These are phyloP conservation scores for Dryoscopus gambensis DNA, from an alignment of 2,113 vertebrate species.

Conservation along the genomic window DNA sequence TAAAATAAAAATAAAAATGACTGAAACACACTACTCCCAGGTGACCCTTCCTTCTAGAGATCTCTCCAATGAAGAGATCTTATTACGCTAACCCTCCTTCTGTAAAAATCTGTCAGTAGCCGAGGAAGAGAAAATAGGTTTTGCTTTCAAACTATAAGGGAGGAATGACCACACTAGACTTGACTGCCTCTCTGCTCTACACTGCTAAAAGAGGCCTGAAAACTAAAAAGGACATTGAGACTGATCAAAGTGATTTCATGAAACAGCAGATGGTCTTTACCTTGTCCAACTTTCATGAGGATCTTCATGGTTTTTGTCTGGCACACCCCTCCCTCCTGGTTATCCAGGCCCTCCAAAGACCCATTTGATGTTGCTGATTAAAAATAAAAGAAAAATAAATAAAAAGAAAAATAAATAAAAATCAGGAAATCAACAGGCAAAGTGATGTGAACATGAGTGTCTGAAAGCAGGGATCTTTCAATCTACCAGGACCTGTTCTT, in stretches of 20 bases:
- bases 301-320: conserved; percentile 99
- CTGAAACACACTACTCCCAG: conserved; percentile 46
- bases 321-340: conserved; percentile 98
- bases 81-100: conserved; percentile 4
- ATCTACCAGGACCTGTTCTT: conserved; percentile 58
- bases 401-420: conserved; percentile 71
- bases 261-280: conserved; percentile 80
- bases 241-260: conserved; percentile 54
- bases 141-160: conserved; percentile 38
- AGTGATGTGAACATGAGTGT: conserved; percentile 74
- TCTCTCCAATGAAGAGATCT: conserved; percentile 52
- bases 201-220: conserved; percentile 13
- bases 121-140: conserved; percentile 37
- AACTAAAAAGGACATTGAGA: conserved; percentile 43
- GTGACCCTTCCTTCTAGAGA: conserved; percentile 45
- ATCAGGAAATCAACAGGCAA: conserved; percentile 74
- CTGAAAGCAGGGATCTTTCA: conserved; percentile 62
- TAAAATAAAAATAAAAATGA: conserved; percentile 54
- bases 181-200: not conserved
- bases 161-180: not conserved
- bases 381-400: conserved; percentile 76
- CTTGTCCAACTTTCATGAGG: conserved; percentile 99
- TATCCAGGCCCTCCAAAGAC: conserved; percentile 97
- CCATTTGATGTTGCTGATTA: conserved; percentile 95
- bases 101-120: conserved; percentile 55